Evolutionary conservation across 2,113 vertebrate genomes (phyloP), one percentile per base, ranked within the genome.

Genomic region (Lamprotornis superbus): DNA sequence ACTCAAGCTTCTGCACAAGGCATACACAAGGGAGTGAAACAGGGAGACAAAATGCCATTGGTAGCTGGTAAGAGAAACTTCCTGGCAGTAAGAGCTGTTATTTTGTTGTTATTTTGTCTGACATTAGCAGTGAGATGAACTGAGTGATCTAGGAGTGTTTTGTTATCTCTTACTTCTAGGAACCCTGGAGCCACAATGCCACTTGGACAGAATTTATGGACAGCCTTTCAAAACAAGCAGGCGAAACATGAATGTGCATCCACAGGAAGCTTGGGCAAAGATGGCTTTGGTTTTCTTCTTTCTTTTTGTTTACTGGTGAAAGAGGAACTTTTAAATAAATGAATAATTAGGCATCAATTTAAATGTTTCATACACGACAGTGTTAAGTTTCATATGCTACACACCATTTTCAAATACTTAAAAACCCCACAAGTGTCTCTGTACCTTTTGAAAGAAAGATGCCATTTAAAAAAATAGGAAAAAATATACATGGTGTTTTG

Each of bases 151-250:
- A 93, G 49, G 88, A 92, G 85, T 94, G 86, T 91, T 95, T 95
- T 97, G 90, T 83, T 96, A 96, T 96, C 95, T 96, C 95, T 96
- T 95, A 95, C 94, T 97, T 97, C 95, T 95, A 96, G 94, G 95
- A 96, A 96, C 77, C 69, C 88, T 70, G 89, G 78, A 95, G 90
- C 94, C 94, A 92, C 94, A 96, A 95, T 89, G 93, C 79, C 86
- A 90, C 88, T 96, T 88, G 76, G 92, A 84, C 65, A 4, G 19
- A 80, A 83, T 94, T 95, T 96, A 95, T 52, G 76, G 65, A 90
- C 73, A 84, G 94, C 85, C 75, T 97, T 93, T 95, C 93, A 94
- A 96, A 96, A 95, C 83, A 95, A 96, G 92, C 56, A 78, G 61
- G 30, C 1, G 1, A 74, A 90, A 91, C 35, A 53, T 8, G 27